Base-by-base conservation (phyloP, 2,888 invertebrate genomes). In the Lepidocyrtinus sp. region DNA sequence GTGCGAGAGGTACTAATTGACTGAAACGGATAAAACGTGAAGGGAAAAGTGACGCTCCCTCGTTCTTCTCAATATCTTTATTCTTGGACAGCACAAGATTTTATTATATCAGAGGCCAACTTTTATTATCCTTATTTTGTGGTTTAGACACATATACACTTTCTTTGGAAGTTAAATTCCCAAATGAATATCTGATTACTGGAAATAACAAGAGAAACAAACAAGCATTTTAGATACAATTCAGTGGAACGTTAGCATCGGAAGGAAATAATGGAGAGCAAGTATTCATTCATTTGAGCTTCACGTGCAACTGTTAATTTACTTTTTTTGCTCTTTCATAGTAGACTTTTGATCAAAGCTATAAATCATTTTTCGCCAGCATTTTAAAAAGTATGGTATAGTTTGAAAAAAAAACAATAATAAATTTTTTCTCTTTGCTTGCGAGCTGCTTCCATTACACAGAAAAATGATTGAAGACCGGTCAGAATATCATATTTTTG, bases 11-110 rank as follows among this genome's bases (percentile, higher is more conserved):
- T 70, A 75, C 85, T 86, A 86, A 86, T 86, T 86, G 86, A 85
- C 82, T 83, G 86, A 86, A 85, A 86, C 86, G 83, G 85, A 86
- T 86, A 85, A 86, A 83, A 84, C 80, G 70, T 83, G 82, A 85
- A 85, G 84, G 83, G 83, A 84, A 85, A 86, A 85, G 83, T 86
- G 86, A 86, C 86, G 84, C 84, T 83, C 86, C 86, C 86, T 85
- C 83, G 81, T 50, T 50, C 50, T 15, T 50, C n/a, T 50, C 50
- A 50, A 50, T 50, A 50, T 50, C 17, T n/a, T n/a, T 59, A 7
- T 62, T 62, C 24, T 5, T 62, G 62, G 62, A 3, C 62, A 62
- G 24, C 17, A 19, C 2, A 22, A 59, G 15, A 22, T 50, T 50
- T 2, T 50, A 50, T 50, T 12, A 12, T 50, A 17, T 12, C 50